Evolutionary conservation across 2,888 invertebrate species (phyloP).

Genomic region (Elaeidobius kamerunicus): DNA sequence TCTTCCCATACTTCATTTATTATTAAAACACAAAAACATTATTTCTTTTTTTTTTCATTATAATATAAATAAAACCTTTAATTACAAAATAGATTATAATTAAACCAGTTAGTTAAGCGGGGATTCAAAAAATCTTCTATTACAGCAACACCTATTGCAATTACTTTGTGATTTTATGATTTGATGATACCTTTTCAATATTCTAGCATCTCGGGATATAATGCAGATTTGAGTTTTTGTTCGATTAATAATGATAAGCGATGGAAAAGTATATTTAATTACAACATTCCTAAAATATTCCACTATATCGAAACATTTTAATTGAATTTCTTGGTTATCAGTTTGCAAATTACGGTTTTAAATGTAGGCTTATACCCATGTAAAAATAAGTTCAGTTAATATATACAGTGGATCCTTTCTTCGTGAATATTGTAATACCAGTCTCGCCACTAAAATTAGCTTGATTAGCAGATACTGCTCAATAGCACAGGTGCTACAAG

Average conservation of each 20-base stretch:
- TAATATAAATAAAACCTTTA: background rate
- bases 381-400: too few relatives aligned
- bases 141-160: too few relatives aligned
- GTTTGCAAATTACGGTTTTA: background rate
- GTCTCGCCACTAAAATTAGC: constrained; percentile 25
- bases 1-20: background rate
- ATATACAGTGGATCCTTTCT: background rate
- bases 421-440: background rate
- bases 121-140: too few relatives aligned
- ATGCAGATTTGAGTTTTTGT: background rate
- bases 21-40: background rate
- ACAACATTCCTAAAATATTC: constrained; percentile 36
- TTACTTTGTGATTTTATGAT: too few relatives aligned
- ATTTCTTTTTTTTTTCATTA: background rate
- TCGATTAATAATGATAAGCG: too few relatives aligned
- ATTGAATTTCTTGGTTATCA: constrained; percentile 43
- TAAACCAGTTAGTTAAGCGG: too few relatives aligned
- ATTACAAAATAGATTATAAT: too few relatives aligned
- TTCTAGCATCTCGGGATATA: background rate
- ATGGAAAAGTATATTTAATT: constrained; percentile 14
- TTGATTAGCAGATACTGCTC: constrained; percentile 21
- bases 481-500: constrained; percentile 29
- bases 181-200: too few relatives aligned
- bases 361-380: too few relatives aligned
- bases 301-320: constrained; percentile 44